Conservation (phyloP, 2,113 vertebrate genomes). For the Micronycteris hirsuta region DNA sequence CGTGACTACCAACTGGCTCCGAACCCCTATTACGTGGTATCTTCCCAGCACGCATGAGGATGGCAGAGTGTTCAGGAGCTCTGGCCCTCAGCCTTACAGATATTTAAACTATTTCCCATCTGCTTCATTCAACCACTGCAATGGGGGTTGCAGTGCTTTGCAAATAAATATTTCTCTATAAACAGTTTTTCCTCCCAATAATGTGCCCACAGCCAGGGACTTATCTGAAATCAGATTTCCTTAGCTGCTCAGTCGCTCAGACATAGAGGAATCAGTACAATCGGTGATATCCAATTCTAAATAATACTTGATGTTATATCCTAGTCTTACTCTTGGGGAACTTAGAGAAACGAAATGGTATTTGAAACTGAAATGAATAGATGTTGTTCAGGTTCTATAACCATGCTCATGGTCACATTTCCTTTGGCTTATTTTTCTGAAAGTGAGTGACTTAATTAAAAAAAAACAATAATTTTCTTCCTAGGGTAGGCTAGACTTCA, state of each 20-base stretch:
- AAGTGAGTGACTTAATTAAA: not conserved
- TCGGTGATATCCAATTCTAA: not conserved
- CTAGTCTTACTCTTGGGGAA: not conserved
- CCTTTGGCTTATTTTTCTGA: not conserved
- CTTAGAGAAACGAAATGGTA: not conserved
- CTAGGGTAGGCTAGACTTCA: not conserved
- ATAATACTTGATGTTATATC: not conserved
- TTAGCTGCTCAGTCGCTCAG: not conserved
- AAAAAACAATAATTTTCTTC: not conserved
- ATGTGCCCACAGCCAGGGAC: not conserved
- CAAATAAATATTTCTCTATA: constrained; percentile 36
- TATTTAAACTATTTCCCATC: not conserved
- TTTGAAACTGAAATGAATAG: not conserved
- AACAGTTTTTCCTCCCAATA: not conserved
- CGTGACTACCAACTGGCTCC: not conserved
- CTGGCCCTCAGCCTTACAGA: constrained; percentile 37
- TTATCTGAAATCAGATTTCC: constrained; percentile 6
- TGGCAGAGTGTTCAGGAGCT: not conserved
- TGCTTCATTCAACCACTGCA: constrained; percentile 26
- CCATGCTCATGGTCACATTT: not conserved
- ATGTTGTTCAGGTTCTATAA: not conserved
- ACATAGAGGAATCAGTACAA: not conserved
- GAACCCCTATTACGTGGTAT: not conserved
- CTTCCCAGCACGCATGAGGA: not conserved
- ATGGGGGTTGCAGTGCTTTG: not conserved